These are phyloP conservation scores for Pseudopipra pipra DNA, from an alignment of 2,113 vertebrate genomes.

Conservation along the genomic window DNA sequence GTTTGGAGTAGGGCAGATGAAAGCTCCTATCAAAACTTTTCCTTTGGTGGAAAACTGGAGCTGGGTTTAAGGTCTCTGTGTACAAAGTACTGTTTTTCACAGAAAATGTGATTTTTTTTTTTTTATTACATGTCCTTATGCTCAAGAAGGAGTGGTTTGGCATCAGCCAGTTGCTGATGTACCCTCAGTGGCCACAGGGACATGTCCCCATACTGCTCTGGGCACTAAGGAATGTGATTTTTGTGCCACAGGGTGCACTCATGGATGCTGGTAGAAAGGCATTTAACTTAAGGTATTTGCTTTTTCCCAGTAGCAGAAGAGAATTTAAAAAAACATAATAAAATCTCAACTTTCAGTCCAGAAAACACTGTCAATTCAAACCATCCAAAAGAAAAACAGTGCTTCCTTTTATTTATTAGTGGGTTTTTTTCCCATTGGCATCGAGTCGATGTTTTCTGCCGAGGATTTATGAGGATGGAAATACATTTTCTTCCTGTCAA, in stretches of 20 bases:
- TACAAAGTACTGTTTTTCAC: not conserved
- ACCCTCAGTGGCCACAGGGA: not conserved
- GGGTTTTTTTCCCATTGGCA: not conserved
- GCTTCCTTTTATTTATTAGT: slow-evolving; percentile 29
- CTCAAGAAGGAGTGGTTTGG: not conserved
- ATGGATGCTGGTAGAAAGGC: not conserved
- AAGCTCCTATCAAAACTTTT: not conserved
- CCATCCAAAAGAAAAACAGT: not conserved
- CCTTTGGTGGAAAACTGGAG: not conserved
- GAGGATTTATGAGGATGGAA: slow-evolving; percentile 40
- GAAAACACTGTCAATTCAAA: not conserved
- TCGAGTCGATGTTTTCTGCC: not conserved
- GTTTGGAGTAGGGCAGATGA: not conserved
- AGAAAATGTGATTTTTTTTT: not conserved
- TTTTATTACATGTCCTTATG: not conserved
- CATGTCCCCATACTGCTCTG: not conserved
- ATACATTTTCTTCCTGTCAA: not conserved
- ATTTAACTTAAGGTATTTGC: not conserved
- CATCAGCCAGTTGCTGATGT: not conserved
- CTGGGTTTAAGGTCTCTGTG: not conserved
- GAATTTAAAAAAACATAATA: not conserved
- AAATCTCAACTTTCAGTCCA: not conserved
- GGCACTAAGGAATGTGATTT: not conserved
- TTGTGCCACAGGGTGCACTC: not conserved
- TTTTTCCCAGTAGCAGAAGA: not conserved